Evolutionary conservation across 2,888 invertebrate species (phyloP).

Genomic region (Eupeodes luniger): DNA sequence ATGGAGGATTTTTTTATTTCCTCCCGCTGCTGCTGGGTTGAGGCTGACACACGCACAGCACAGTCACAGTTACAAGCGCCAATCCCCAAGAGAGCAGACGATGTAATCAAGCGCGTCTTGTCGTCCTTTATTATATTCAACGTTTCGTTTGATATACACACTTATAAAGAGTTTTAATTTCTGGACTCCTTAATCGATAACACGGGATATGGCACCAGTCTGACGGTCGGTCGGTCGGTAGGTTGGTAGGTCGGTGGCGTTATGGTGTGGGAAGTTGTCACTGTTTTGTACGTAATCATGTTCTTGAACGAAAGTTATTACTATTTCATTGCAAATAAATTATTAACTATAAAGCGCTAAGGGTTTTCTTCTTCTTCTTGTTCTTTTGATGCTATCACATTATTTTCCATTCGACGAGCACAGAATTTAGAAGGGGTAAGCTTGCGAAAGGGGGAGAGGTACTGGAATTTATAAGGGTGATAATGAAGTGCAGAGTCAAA

Average conservation of each 20-base stretch:
- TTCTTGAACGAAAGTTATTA: constrained; percentile 58
- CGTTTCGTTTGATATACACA: neutral
- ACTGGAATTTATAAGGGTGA: constrained; percentile 5
- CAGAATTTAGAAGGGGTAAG: no score
- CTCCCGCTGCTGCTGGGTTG: constrained; percentile 16
- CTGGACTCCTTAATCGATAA: constrained; percentile 47
- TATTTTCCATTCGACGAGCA: neutral
- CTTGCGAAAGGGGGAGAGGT: neutral
- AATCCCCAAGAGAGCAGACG: constrained; percentile 46
- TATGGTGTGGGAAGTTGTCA: constrained; percentile 28
- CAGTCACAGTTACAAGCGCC: constrained; percentile 34
- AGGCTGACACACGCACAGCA: no score
- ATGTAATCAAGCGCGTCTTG: constrained; percentile 53
- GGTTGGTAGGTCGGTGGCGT: neutral
- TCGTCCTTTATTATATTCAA: constrained; percentile 24
- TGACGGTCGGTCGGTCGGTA: constrained; percentile 9
- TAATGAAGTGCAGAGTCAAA: constrained; percentile 51
- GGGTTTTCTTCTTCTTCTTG: constrained; percentile 1
- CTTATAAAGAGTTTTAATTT: constrained; percentile 64
- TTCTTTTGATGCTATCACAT: neutral
- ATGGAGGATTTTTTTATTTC: constrained; percentile 28
- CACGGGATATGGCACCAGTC: constrained; percentile 65
- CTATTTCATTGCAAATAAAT: constrained; percentile 68
- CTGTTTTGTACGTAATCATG: constrained; percentile 56
- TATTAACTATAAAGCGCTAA: constrained; percentile 40